Base-by-base conservation (phyloP, 2,113 vertebrate species). In the Pseudorectes ferrugineus region DNA sequence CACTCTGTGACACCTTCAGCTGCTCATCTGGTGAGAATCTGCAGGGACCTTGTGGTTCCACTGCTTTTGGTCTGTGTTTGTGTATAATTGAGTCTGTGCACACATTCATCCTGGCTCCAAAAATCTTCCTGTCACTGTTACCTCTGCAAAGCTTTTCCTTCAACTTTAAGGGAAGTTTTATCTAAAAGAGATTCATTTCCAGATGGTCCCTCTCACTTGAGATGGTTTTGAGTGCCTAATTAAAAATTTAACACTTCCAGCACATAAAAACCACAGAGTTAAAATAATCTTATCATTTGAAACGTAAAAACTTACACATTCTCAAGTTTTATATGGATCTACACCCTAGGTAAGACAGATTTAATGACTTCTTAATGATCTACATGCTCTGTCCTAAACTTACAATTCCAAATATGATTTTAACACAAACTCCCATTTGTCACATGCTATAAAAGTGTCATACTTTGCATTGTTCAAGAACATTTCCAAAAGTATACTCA, bases 141-240 rank as follows among this genome's bases (percentile, higher is more conserved):
- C 31, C 26, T 80, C 54, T 75, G 36, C 2, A 9, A 87, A 68
- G 36, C 3, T 70, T 79, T 68, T 38, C 17, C 49, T 92, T 82
- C 48, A 76, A 2, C 11, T 89, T 86, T 11, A 51, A 12, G 42
- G 9, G 16, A 61, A 72, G 6, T 52, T 72, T 72, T 25, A 48
- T 36, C 48, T 78, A 33, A 43, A 55, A 59, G 11, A 71, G 62
- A 55, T 63, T 57, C 0, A 0, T 52, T 92, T 93, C 43, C 36
- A 79, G 18, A 20, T 20, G 23, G 3, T 48, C 5, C 2, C 15
- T 31, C 42, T 88, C 24, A 28, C 28, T 57, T 0, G 0, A 63
- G n/a, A 18, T 83, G 29, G 15, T 51, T 95, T 52, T 63, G 61
- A 89, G 63, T 54, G 48, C 21, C 25, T 51, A 29, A 33, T 87